phyloP scores from a whole-genome alignment of 2,797 vertebrate genomes.

The Poeciliopsis turneri region DNA sequence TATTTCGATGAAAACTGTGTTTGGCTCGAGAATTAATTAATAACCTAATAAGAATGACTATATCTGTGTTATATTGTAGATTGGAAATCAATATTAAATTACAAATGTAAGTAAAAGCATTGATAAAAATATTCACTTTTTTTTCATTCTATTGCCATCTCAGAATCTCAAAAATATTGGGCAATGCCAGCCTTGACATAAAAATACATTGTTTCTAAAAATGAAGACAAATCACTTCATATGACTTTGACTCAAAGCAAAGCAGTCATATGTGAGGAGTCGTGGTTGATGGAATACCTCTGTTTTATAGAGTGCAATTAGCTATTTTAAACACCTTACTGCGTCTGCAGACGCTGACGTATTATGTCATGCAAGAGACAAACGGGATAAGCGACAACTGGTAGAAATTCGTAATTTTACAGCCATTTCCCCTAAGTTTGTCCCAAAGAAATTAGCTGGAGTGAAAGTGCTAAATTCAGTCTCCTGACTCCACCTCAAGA shows the following conservation, averaged over 20 bases:
- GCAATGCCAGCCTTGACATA: background rate
- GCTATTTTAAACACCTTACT: conserved; percentile 53
- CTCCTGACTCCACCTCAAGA: conserved; percentile 64
- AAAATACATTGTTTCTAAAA: background rate
- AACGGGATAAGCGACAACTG: conserved; percentile 58
- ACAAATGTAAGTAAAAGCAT: background rate
- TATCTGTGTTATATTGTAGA: background rate
- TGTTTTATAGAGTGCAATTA: conserved; percentile 44
- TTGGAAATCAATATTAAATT: background rate
- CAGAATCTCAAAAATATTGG: background rate
- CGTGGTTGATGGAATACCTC: conserved; percentile 25
- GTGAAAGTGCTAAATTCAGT: conserved; percentile 70
- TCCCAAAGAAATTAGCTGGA: conserved; percentile 57
- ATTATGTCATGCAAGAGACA: conserved; percentile 46
- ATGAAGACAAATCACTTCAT: background rate
- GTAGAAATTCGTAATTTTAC: conserved; percentile 50
- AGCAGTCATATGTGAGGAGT: conserved; percentile 43
- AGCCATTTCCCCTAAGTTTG: conserved; percentile 60
- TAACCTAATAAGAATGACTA: background rate
- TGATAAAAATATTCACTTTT: background rate
- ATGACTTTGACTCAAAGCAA: background rate
- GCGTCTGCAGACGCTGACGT: conserved; percentile 43
- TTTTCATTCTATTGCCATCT: background rate
- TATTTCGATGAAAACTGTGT: background rate
- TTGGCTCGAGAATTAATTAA: background rate